Percentiles rank a stretch among this genome's conserved stretches.
Conservation (phyloP, 2,113 vertebrate species). For the Pseudorectes ferrugineus region DNA sequence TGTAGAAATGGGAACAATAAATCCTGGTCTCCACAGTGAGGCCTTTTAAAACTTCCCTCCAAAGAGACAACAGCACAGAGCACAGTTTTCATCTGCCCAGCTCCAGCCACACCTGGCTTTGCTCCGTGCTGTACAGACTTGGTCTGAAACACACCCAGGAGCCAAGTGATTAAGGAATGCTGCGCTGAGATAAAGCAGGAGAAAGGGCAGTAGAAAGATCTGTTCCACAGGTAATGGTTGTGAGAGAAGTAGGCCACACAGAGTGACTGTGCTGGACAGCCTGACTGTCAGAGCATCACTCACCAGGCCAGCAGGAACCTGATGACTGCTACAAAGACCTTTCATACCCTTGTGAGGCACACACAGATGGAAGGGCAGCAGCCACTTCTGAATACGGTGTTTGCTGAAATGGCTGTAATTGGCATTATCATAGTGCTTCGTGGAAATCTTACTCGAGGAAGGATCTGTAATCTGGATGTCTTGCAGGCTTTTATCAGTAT, state of each 20-base stretch:
- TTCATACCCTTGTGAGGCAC: neutral
- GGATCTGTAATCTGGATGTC: neutral
- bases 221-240: neutral
- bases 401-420: neutral
- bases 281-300: neutral
- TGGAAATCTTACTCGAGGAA: neutral
- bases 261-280: neutral
- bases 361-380: neutral
- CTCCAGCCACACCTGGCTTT: neutral
- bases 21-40: neutral
- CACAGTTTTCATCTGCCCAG: neutral
- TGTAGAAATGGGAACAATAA: conserved; percentile 1
- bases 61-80: neutral
- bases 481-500: neutral
- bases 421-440: neutral
- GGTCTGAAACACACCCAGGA: neutral
- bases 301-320: neutral
- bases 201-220: neutral
- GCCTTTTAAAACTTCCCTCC: neutral
- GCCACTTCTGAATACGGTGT: neutral
- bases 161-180: neutral
- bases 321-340: neutral
- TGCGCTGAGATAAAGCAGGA: neutral
- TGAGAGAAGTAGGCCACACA: neutral
- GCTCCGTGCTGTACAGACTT: neutral